Evolutionary conservation across 2,113 vertebrate genomes (phyloP).

Genomic region (Perca flavescens): DNA sequence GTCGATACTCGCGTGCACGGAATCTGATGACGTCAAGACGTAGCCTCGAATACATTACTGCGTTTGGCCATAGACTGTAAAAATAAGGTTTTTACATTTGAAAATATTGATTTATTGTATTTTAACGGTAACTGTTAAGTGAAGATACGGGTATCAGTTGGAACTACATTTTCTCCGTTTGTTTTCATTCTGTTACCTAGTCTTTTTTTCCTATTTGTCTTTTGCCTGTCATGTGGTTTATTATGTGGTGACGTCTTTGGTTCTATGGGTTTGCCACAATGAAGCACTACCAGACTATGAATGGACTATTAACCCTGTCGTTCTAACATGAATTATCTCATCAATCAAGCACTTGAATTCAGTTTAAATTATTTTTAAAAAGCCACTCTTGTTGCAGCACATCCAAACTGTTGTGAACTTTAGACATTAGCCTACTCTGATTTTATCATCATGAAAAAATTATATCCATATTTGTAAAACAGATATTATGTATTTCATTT

Average conservation of each 20-base stretch:
- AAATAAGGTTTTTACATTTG: too few relatives aligned
- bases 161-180: background rate
- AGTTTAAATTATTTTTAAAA: background rate
- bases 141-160: accelerated
- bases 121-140: too few relatives aligned
- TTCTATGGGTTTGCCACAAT: background rate
- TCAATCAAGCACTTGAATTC: background rate
- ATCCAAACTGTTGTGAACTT: background rate
- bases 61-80: background rate
- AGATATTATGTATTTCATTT: constrained; percentile 15
- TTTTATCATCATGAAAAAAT: background rate
- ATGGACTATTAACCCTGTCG: background rate
- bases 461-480: constrained; percentile 7
- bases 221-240: background rate
- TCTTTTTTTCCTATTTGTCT: background rate
- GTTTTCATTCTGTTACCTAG: too few relatives aligned
- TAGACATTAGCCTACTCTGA: background rate
- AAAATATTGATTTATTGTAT: too few relatives aligned
- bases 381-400: background rate
- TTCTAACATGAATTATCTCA: background rate
- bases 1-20: constrained; percentile 72
- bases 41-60: background rate
- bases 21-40: constrained; percentile 79
- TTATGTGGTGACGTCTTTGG: background rate
- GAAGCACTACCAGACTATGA: background rate